phyloP scores from a whole-genome alignment of 2,797 vertebrate species.

The Cossypha polioptera region DNA sequence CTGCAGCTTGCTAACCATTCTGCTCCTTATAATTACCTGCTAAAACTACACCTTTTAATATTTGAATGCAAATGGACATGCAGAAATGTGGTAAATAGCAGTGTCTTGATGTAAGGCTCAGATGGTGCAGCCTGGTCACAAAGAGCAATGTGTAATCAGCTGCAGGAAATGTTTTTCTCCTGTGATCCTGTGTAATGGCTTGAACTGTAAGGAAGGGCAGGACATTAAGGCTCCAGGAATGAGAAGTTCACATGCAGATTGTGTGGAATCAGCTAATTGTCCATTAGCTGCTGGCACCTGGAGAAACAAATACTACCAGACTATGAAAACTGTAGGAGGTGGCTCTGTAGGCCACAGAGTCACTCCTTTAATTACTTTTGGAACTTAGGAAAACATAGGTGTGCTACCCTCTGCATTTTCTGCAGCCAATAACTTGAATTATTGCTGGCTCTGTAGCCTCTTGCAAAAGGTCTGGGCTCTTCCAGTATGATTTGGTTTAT shows the following conservation, averaged over 20 bases:
- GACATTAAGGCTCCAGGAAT: neutral
- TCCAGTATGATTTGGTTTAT: accelerated
- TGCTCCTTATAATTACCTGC: neutral
- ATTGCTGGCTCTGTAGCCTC: neutral
- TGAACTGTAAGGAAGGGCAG: neutral
- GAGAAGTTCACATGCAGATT: neutral
- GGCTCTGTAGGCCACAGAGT: neutral
- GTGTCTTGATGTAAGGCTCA: neutral
- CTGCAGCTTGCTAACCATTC: neutral
- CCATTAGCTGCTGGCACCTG: neutral
- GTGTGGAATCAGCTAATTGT: neutral
- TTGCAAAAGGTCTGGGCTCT: neutral
- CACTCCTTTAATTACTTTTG: neutral
- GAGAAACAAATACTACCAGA: neutral
- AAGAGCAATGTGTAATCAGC: neutral
- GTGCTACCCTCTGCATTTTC: neutral
- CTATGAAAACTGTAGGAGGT: neutral
- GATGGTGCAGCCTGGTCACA: neutral
- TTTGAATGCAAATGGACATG: slow-evolving; percentile 34
- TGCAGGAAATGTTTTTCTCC: slow-evolving; percentile 61
- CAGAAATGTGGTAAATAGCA: neutral
- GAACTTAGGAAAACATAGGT: neutral
- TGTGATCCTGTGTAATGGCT: neutral
- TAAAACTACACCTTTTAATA: slow-evolving; percentile 9
- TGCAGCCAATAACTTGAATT: neutral